Evolutionary conservation across 2,888 invertebrate species (phyloP).

Genomic region (Ochlodes sylvanus): DNA sequence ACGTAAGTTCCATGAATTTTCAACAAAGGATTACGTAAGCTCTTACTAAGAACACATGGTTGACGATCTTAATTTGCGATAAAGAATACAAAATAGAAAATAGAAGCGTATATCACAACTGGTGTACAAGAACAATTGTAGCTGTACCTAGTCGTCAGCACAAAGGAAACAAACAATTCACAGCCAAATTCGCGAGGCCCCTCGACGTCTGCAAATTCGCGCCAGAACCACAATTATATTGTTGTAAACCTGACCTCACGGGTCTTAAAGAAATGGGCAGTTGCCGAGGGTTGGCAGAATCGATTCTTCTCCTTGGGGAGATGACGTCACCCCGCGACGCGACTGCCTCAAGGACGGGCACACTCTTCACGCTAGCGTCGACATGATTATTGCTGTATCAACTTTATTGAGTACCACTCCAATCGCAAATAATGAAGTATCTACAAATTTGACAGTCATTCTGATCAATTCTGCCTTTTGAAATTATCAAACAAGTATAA

Average conservation of each 20-base stretch:
- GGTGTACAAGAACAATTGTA: slow-evolving; percentile 18
- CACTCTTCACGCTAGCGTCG: slow-evolving; percentile 22
- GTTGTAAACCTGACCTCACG: slow-evolving; percentile 24
- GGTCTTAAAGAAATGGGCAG: slow-evolving; percentile 24
- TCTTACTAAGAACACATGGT: slow-evolving; percentile 3
- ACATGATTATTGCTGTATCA: slow-evolving; percentile 24
- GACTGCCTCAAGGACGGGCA: slow-evolving; percentile 27
- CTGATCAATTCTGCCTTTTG: neutral
- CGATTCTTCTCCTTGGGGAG: slow-evolving; percentile 29
- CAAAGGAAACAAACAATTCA: slow-evolving; percentile 38
- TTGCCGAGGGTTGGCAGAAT: slow-evolving; percentile 24
- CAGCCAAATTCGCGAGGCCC: slow-evolving; percentile 24
- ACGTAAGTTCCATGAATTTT: slow-evolving; percentile 3
- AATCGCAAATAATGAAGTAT: slow-evolving; percentile 5
- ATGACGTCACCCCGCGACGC: slow-evolving; percentile 33
- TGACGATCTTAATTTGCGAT: neutral
- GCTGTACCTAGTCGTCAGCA: slow-evolving; percentile 8
- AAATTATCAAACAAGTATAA: neutral
- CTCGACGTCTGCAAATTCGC: slow-evolving; percentile 24
- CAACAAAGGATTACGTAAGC: slow-evolving; percentile 5
- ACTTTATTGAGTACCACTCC: slow-evolving; percentile 27
- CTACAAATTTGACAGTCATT: slow-evolving; percentile 9
- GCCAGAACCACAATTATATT: slow-evolving; percentile 25
- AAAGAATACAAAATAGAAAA: slow-evolving; percentile 9
- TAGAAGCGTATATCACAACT: slow-evolving; percentile 7